Percentiles rank a stretch among this genome's conserved stretches.
Evolutionary conservation across 2,113 vertebrate genomes (phyloP).

Genomic region (Fregata magnificens): DNA sequence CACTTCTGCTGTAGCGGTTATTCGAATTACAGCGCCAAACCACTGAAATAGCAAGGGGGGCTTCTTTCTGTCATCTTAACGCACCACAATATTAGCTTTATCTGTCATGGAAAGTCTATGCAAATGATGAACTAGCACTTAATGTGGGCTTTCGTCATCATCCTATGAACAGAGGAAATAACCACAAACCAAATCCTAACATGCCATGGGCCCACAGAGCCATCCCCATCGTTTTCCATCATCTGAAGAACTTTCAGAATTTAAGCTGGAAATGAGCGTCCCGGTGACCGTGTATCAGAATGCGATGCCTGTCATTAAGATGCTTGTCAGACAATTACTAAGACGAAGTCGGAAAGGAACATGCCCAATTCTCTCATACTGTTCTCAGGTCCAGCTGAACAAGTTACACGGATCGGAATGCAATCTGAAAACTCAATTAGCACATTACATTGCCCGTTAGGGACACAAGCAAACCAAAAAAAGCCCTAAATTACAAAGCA

Average conservation of each 20-base stretch:
- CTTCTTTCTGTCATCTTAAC: neutral
- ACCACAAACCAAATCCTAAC: neutral
- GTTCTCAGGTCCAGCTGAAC: neutral
- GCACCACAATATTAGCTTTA: neutral
- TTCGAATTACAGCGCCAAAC: neutral
- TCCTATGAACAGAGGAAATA: neutral
- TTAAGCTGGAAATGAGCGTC: neutral
- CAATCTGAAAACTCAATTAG: neutral
- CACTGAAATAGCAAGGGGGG: neutral
- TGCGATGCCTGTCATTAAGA: rapidly evolving
- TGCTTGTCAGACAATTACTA: neutral
- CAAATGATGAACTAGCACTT: neutral
- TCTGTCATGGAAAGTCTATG: neutral
- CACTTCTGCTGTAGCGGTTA: neutral
- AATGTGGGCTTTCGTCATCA: neutral
- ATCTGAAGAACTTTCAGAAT: neutral
- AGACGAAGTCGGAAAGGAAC: neutral
- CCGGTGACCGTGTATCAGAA: rapidly evolving
- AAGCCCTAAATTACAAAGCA: neutral
- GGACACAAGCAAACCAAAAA: neutral
- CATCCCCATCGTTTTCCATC: neutral
- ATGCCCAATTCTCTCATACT: neutral
- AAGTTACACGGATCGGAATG: rapidly evolving
- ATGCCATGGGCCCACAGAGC: neutral
- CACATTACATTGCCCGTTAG: rapidly evolving